Percentiles rank a stretch among this genome's conserved stretches.
Evolutionary conservation across 2,888 invertebrate species (phyloP).

Genomic region (Xestoiulus laeticollis): DNA sequence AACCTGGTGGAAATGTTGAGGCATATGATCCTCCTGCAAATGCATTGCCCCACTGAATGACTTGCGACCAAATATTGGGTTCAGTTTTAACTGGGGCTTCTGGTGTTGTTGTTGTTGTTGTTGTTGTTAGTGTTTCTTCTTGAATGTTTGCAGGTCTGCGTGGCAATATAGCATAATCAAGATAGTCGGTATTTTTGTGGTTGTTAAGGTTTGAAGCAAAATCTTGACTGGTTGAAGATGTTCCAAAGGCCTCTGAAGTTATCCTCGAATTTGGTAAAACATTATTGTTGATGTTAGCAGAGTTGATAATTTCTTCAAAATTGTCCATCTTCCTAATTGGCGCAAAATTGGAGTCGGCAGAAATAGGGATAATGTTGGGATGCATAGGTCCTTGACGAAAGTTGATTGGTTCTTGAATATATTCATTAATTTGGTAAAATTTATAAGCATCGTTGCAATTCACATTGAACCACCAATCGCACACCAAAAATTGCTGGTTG

Average conservation of each 20-base stretch:
- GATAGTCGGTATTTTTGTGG: neutral
- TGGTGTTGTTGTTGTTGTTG: neutral
- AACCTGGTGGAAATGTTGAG: neutral
- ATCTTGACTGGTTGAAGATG: neutral
- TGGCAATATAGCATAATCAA: neutral
- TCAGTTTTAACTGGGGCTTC: neutral
- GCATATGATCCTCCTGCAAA: neutral
- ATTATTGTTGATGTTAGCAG: neutral
- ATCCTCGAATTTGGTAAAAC: neutral
- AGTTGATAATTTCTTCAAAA: neutral
- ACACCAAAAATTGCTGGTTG: slow-evolving; percentile 56
- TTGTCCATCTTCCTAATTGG: neutral
- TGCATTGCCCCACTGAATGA: neutral
- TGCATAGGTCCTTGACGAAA: neutral
- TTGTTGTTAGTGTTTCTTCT: neutral
- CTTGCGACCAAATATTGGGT: neutral
- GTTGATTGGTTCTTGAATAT: slow-evolving; percentile 30
- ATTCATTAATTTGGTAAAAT: slow-evolving; percentile 44
- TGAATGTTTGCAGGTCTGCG: neutral
- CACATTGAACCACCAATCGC: slow-evolving; percentile 56
- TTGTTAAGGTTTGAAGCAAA: no score
- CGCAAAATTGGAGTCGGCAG: neutral
- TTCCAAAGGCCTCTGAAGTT: neutral
- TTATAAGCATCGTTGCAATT: slow-evolving; percentile 46
- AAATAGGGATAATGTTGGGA: slow-evolving; percentile 29